phyloP scores from a whole-genome alignment of 2,888 invertebrate genomes.

The Neoitamus cyanurus region DNA sequence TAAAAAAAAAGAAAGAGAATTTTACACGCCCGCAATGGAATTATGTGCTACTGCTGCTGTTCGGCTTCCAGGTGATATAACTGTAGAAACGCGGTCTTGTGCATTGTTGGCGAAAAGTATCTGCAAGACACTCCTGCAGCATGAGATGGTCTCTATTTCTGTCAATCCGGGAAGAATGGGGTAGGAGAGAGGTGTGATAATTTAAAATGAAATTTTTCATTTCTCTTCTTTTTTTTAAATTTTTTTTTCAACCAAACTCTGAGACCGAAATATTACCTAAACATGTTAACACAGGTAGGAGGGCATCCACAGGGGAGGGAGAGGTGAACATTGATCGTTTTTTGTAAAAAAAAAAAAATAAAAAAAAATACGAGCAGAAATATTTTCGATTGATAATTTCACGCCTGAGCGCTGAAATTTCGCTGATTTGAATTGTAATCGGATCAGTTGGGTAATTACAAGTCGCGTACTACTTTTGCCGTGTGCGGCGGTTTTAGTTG shows the following conservation, averaged over 20 bases:
- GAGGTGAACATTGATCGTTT: background rate
- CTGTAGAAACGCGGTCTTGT: background rate
- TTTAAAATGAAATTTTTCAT: too few species aligned
- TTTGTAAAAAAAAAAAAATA: background rate
- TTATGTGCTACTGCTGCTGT: background rate
- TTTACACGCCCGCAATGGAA: background rate
- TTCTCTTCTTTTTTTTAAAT: too few species aligned
- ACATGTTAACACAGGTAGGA: too few species aligned
- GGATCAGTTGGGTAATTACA: background rate
- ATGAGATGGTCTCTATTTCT: too few species aligned
- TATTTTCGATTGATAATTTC: background rate
- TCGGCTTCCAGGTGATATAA: background rate
- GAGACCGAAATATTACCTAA: too few species aligned
- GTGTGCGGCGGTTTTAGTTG: background rate
- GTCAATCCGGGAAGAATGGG: too few species aligned
- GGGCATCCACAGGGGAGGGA: background rate
- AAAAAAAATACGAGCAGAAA: background rate
- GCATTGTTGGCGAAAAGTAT: too few species aligned
- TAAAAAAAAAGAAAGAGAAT: background rate
- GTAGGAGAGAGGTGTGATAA: too few species aligned
- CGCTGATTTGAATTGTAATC: background rate
- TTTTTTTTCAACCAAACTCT: too few species aligned
- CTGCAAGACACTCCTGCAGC: too few species aligned
- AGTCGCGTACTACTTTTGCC: background rate
- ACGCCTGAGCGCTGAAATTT: background rate